phyloP scores from a whole-genome alignment of 2,888 invertebrate species.

The Salticus scenicus region DNA sequence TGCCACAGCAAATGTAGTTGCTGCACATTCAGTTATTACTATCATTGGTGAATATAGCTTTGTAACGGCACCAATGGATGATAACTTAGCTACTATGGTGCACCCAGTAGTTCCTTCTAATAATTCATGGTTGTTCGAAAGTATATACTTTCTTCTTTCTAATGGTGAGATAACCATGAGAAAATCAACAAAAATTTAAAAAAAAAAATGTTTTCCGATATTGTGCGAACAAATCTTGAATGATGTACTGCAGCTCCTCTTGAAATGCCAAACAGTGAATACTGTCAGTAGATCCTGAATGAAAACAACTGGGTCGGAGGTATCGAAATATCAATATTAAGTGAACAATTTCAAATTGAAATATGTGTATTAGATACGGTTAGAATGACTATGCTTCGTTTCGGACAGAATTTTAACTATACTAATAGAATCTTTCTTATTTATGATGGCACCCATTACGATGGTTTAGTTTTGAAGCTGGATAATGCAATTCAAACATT shows the following conservation, averaged over 20 bases:
- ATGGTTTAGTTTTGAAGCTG: constrained; percentile 91
- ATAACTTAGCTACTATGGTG: constrained; percentile 83
- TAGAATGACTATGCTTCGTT: constrained; percentile 89
- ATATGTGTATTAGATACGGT: constrained; percentile 95
- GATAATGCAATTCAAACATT: constrained; percentile 83
- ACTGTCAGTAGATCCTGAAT: constrained; percentile 92
- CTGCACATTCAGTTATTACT: neutral
- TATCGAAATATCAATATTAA: constrained; percentile 91
- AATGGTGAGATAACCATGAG: constrained; percentile 83
- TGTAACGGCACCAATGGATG: neutral
- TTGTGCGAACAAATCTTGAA: constrained; percentile 85
- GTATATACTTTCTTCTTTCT: constrained; percentile 82
- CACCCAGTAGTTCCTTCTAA: constrained; percentile 95
- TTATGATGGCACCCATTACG: constrained; percentile 97
- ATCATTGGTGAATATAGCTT: too few species aligned
- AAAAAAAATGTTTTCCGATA: constrained; percentile 90
- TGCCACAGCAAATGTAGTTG: neutral
- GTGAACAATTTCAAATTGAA: constrained; percentile 90
- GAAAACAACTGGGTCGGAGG: constrained; percentile 96
- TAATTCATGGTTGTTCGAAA: constrained; percentile 96
- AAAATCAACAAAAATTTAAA: constrained; percentile 85
- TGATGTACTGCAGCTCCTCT: constrained; percentile 90
- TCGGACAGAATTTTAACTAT: constrained; percentile 93
- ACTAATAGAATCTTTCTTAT: constrained; percentile 88
- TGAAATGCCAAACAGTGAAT: constrained; percentile 81